These are phyloP conservation scores for Brachionus asplanchnoidis DNA, from an alignment of 1,140 invertebrate species.

Conservation along the genomic window DNA sequence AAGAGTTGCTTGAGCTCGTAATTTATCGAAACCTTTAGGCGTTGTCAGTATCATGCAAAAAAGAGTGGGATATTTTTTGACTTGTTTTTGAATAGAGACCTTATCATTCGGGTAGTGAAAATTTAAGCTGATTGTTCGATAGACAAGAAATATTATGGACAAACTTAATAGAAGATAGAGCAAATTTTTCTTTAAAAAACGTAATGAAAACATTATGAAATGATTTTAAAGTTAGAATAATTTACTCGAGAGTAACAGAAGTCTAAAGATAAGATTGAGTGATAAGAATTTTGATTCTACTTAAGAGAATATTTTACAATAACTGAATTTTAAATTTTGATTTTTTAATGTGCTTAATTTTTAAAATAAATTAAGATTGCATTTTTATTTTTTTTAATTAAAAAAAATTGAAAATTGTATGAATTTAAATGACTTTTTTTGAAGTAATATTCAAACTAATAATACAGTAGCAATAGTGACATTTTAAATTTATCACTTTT, in stretches of 20 bases:
- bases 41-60: slow-evolving; percentile 16
- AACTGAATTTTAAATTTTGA: not conserved
- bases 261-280: not conserved
- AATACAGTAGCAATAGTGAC: no score
- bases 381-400: no score
- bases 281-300: not conserved
- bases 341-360: not conserved
- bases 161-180: not conserved
- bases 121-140: not conserved
- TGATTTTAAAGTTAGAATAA: not conserved
- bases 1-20: not conserved
- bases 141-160: not conserved
- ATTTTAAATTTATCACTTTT: no score
- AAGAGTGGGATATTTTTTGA: not conserved
- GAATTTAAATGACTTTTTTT: no score
- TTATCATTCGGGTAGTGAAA: not conserved
- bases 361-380: not conserved
- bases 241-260: not conserved
- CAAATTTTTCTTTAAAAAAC: not conserved
- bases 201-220: not conserved
- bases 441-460: no score
- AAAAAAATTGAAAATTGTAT: no score
- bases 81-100: not conserved
- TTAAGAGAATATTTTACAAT: not conserved
- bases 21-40: not conserved